These are phyloP conservation scores for Protomyctophum bolini DNA, from an alignment of 2,113 vertebrate species.

Conservation along the genomic window DNA sequence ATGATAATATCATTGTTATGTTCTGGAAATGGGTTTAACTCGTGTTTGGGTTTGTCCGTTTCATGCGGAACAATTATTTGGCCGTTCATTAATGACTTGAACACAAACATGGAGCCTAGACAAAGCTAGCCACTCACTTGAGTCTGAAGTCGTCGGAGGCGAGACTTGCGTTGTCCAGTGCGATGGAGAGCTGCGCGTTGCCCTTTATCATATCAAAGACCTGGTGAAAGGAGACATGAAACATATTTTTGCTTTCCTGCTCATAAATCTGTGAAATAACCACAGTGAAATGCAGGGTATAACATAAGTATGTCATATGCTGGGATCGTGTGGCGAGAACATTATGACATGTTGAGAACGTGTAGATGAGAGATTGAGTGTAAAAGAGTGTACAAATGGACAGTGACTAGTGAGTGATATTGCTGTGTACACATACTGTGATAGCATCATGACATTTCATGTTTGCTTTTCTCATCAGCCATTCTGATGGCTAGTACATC, in stretches of 20 bases:
- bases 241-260: not conserved
- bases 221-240: slow-evolving; percentile 42
- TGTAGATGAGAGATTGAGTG: too few species aligned
- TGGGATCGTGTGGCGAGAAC: not conserved
- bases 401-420: not conserved
- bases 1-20: too few species aligned
- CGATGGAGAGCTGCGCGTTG: slow-evolving; percentile 56
- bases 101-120: not conserved
- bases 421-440: not conserved
- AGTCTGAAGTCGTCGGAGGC: slow-evolving; percentile 73
- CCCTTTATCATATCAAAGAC: slow-evolving; percentile 51
- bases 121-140: slow-evolving; percentile 65
- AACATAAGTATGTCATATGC: too few species aligned
- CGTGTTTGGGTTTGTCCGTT: too few species aligned
- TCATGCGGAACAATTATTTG: not conserved
- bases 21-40: too few species aligned
- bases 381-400: not conserved
- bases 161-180: slow-evolving; percentile 66
- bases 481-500: not conserved
- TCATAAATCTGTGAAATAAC: not conserved
- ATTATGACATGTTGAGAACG: not conserved
- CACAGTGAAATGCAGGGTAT: too few species aligned
- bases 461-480: not conserved
- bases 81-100: too few species aligned
- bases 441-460: not conserved